Percentiles rank a stretch among this genome's conserved stretches.
Conservation (phyloP, 2,113 vertebrate genomes). For the Esox niger region DNA sequence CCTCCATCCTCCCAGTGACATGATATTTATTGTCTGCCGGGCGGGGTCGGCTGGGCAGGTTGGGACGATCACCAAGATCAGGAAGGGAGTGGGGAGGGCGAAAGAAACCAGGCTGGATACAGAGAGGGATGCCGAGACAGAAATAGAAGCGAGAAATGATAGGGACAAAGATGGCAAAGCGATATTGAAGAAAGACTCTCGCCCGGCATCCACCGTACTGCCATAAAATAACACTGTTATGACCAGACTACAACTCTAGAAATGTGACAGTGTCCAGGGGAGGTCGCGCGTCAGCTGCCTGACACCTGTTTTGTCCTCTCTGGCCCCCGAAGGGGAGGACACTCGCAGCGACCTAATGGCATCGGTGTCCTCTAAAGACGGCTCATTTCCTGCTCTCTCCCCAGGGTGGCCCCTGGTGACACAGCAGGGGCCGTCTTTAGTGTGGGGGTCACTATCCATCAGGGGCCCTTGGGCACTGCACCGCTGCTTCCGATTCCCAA, state of each 20-base stretch:
- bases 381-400: constrained; percentile 69
- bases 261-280: not conserved
- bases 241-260: not conserved
- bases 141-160: constrained; percentile 22
- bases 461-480: constrained; percentile 63
- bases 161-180: not conserved
- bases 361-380: constrained; percentile 61
- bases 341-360: constrained; percentile 76
- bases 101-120: constrained; percentile 18
- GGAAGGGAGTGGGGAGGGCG: constrained; percentile 38
- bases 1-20: constrained; percentile 87
- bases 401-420: constrained; percentile 76
- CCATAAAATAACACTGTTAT: not conserved
- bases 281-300: constrained; percentile 60
- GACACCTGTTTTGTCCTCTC: constrained; percentile 70
- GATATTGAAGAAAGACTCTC: constrained; percentile 56
- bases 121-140: constrained; percentile 49
- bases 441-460: constrained; percentile 83
- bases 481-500: constrained; percentile 78
- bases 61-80: constrained; percentile 25
- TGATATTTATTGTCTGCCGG: constrained; percentile 98
- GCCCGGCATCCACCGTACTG: not conserved
- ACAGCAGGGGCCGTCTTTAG: constrained; percentile 71
- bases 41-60: no score
- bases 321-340: constrained; percentile 63